Base-by-base conservation (phyloP, 2,797 vertebrate species). In the Masticophis lateralis region DNA sequence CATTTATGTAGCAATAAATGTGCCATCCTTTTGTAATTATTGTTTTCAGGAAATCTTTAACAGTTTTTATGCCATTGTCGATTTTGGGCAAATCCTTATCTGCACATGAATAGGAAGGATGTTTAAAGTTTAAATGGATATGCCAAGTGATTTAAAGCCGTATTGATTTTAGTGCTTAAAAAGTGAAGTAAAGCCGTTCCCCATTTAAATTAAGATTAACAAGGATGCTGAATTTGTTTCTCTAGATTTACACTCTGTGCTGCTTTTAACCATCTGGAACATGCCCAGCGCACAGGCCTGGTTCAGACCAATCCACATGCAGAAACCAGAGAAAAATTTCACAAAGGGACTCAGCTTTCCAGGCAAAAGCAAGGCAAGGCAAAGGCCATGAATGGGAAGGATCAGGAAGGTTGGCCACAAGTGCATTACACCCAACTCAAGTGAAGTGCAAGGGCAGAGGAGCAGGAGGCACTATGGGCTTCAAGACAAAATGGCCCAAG, bases 1-100 rank as follows among this genome's bases (percentile, higher is more conserved):
- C 99, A 99, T 99, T 99, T 99, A 99, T 99, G 99, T 99, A 99
- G 99, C 99, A 99, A 99, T 99, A 99, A 99, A 99, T 99, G 99
- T 99, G 99, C 99, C 99, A 99, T 99, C 98, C 99, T 99, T 99
- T 99, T 99, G 98, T 98, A 66, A 2, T 13, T 98, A 98, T 97
- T 96, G 96, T 97, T 95, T 96, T 96, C 96, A 96, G 96, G 97
- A 95, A 96, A 95, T 97, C 98, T 97, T 97, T 98, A 97, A 96
- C 88, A 9, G 16, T 32, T 69, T 59, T 47, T 55, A 55, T 69
- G 18, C 16, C 12, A 1, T n/a, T 27, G 8, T 22, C 27, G 9
- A 25, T 37, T 43, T 86, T 11, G 47, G n/a, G 16, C 43, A 61
- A 51, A n/a, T 37, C 18, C 12, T 51, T 53, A 43, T 16, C 43